Conservation (phyloP, 2,797 vertebrate genomes). For the Clangula hyemalis region DNA sequence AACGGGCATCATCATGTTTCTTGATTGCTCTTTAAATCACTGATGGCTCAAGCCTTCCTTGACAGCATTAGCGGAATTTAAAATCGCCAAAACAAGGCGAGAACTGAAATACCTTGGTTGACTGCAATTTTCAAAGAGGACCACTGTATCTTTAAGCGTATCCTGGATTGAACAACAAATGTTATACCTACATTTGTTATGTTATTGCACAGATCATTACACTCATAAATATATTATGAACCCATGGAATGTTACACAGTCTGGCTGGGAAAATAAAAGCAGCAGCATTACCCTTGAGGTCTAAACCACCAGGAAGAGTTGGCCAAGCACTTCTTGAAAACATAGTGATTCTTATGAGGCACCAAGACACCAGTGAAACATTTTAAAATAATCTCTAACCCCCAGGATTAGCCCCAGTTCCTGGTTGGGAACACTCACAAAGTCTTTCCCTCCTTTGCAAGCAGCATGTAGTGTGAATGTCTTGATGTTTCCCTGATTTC, state of each 20-base stretch:
- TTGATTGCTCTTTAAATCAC: background rate
- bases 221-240: constrained; percentile 63
- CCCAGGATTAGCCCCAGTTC: background rate
- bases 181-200: constrained; percentile 57
- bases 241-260: constrained; percentile 61
- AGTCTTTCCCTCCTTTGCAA: background rate
- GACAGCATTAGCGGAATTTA: background rate
- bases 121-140: background rate
- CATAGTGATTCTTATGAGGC: background rate
- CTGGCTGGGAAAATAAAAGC: constrained; percentile 53
- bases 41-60: background rate
- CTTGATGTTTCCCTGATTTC: background rate
- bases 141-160: constrained; percentile 57
- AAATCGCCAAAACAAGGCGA: background rate
- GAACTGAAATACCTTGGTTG: background rate
- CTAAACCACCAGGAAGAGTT: background rate
- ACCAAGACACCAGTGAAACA: constrained; percentile 2
- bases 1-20: background rate
- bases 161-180: constrained; percentile 44
- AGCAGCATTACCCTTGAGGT: constrained; percentile 32
- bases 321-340: background rate
- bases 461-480: background rate
- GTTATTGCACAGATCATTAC: constrained; percentile 71
- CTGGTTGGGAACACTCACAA: background rate
- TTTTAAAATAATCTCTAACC: background rate